Percentiles rank a stretch among this genome's conserved stretches.
Conservation (phyloP, 2,797 vertebrate species). For the Anomalospiza imberbis region DNA sequence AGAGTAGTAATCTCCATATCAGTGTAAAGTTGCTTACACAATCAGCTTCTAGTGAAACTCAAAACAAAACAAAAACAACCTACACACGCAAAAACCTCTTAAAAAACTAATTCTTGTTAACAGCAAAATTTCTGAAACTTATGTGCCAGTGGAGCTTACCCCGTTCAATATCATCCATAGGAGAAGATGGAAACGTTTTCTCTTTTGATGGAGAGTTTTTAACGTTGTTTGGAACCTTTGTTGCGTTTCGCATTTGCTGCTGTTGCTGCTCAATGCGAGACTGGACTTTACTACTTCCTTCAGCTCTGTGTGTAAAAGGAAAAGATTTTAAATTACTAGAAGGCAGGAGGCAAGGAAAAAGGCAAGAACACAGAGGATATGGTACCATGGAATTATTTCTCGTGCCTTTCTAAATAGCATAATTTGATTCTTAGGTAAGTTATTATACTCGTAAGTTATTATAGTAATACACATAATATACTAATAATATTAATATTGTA, state of each 20-base stretch:
- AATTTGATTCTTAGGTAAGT: not conserved
- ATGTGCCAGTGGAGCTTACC: conserved; percentile 73
- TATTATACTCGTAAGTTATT: not conserved
- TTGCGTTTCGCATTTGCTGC: conserved; percentile 73
- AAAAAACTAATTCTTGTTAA: not conserved
- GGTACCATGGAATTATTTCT: not conserved
- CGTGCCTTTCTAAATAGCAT: not conserved
- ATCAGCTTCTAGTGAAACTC: not conserved
- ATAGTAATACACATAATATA: not conserved
- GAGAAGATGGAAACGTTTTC: conserved; percentile 84
- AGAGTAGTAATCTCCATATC: not conserved
- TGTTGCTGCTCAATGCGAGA: conserved; percentile 79
- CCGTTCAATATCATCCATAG: conserved; percentile 94
- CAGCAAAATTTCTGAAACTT: not conserved
- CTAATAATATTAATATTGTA: not conserved
- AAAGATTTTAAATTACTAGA: not conserved
- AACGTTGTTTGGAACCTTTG: conserved; percentile 73
- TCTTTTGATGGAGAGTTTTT: conserved; percentile 88
- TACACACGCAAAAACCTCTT: not conserved
- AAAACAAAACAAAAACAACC: not conserved
- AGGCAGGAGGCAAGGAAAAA: not conserved
- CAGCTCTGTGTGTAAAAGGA: conserved; percentile 78
- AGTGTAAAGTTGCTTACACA: not conserved
- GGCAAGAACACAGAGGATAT: not conserved
- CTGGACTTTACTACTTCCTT: conserved; percentile 96